These are phyloP conservation scores for Macrotis lagotis DNA, from an alignment of 2,113 vertebrate species.

Conservation along the genomic window DNA sequence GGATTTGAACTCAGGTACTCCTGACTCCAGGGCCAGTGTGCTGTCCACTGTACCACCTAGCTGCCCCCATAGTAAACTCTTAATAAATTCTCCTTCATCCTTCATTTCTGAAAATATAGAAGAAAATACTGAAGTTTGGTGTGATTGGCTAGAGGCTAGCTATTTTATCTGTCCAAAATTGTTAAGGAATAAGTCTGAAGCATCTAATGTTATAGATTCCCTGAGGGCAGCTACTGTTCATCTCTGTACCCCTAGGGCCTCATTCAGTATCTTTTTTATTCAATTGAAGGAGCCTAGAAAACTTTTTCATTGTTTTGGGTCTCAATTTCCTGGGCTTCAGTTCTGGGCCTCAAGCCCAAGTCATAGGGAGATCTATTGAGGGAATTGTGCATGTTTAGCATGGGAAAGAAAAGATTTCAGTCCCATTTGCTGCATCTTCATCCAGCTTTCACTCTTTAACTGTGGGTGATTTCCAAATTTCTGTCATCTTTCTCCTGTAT, in stretches of 20 bases:
- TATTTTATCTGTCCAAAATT: background rate
- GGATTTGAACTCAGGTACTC: too few relatives aligned
- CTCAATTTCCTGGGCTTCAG: background rate
- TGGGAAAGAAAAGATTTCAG: background rate
- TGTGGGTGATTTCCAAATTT: background rate
- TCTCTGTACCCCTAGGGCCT: background rate
- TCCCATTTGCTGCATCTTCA: background rate
- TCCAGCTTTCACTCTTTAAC: background rate
- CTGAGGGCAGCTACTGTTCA: background rate
- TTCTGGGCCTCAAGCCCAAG: background rate
- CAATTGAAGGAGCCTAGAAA: background rate
- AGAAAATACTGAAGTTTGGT: background rate
- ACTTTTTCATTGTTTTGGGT: background rate
- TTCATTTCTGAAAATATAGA: background rate
- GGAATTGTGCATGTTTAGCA: background rate
- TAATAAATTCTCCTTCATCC: background rate
- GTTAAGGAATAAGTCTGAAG: background rate
- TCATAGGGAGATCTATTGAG: background rate
- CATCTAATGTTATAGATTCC: background rate
- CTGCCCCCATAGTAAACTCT: background rate
- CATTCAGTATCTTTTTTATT: background rate
- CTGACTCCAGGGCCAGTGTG: too few relatives aligned
- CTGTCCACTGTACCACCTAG: too few relatives aligned
- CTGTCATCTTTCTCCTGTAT: background rate
- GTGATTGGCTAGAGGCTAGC: background rate